These are phyloP conservation scores for Lathamus discolor DNA, from an alignment of 2,113 vertebrate species.

Conservation along the genomic window DNA sequence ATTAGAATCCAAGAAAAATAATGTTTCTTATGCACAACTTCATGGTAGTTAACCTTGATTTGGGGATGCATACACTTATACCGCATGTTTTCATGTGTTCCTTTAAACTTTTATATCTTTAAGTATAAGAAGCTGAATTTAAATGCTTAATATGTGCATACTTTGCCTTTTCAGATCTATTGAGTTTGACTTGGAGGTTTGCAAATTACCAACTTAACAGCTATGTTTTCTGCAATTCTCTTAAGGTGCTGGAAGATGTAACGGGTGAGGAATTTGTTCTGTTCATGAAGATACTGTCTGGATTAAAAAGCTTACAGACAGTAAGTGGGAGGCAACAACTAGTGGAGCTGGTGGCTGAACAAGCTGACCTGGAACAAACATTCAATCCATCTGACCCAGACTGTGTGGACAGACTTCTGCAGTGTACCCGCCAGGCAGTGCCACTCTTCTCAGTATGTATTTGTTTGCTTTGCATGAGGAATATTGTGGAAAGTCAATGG, in stretches of 20 bases:
- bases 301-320: constrained; percentile 90
- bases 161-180: background rate
- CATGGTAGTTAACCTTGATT: background rate
- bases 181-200: background rate
- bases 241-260: constrained; percentile 95
- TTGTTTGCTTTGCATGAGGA: background rate
- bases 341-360: constrained; percentile 93
- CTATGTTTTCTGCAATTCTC: background rate
- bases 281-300: constrained; percentile 93
- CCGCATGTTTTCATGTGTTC: background rate
- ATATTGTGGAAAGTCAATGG: background rate
- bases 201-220: background rate
- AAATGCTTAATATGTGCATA: background rate
- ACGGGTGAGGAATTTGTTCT: constrained; percentile 97
- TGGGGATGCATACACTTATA: background rate
- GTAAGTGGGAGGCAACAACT: constrained; percentile 93
- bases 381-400: constrained; percentile 91
- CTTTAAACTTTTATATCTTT: background rate
- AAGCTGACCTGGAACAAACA: constrained; percentile 92
- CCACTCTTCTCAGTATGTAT: constrained; percentile 92
- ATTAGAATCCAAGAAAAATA: background rate
- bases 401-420: constrained; percentile 92
- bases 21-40: background rate
- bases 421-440: constrained; percentile 95
- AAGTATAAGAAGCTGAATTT: background rate